Percentiles rank a stretch among this genome's conserved stretches.
These are phyloP conservation scores for Acropternis orthonyx DNA, from an alignment of 2,797 vertebrate genomes.

Conservation along the genomic window DNA sequence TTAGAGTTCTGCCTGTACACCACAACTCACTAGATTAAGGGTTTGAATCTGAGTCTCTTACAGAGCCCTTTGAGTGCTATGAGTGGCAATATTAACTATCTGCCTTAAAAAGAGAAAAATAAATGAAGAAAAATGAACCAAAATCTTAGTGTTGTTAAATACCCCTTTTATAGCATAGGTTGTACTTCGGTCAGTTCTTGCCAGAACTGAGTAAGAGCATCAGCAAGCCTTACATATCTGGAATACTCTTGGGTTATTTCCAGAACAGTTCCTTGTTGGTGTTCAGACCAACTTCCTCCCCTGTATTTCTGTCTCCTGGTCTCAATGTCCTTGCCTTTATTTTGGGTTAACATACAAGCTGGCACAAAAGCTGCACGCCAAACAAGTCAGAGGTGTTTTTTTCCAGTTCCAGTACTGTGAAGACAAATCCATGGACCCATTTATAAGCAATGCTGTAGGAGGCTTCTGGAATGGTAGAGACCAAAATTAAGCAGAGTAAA, in stretches of 20 bases:
- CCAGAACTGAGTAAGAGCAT: neutral
- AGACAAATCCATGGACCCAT: neutral
- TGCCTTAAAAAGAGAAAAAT: neutral
- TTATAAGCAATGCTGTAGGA: neutral
- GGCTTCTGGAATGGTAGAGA: neutral
- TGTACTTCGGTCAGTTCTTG: neutral
- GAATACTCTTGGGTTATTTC: neutral
- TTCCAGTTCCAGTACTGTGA: neutral
- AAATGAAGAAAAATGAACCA: neutral
- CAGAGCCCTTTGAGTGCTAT: neutral
- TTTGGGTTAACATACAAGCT: neutral
- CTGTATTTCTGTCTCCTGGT: neutral
- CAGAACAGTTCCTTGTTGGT: neutral
- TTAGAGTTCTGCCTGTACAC: neutral
- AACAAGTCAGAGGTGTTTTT: neutral
- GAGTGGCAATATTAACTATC: neutral
- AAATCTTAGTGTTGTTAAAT: neutral
- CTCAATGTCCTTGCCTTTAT: neutral
- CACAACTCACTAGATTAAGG: neutral
- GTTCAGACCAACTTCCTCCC: neutral
- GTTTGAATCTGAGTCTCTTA: neutral
- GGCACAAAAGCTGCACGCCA: neutral
- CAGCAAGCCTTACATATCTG: neutral
- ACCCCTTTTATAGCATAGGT: neutral
- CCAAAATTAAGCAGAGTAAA: neutral